Percentiles rank a stretch among this genome's conserved stretches.
phyloP scores from a whole-genome alignment of 2,113 vertebrate genomes.

The Etia nguti region DNA sequence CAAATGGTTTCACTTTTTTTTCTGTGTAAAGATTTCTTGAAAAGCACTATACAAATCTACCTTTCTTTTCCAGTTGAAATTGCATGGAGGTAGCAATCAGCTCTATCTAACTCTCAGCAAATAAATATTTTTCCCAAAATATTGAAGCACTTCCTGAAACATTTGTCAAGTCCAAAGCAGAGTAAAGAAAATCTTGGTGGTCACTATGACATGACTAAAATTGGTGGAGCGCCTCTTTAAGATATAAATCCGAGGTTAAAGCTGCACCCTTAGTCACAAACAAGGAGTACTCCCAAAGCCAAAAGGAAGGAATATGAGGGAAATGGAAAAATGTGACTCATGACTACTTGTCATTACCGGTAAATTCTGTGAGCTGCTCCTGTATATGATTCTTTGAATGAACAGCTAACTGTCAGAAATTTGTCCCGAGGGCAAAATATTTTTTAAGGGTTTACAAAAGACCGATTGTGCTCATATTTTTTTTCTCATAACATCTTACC shows the following conservation, averaged over 20 bases:
- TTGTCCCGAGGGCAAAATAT: neutral
- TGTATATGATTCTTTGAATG: neutral
- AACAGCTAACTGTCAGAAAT: neutral
- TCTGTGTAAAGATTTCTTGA: neutral
- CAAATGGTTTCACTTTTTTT: neutral
- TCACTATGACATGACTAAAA: neutral
- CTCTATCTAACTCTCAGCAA: neutral
- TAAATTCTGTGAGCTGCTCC: neutral
- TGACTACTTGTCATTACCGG: neutral
- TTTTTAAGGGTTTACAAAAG: neutral
- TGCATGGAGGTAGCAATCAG: neutral
- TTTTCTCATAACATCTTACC: neutral
- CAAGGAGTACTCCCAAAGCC: neutral
- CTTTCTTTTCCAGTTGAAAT: neutral
- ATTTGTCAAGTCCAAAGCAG: neutral
- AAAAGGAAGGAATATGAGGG: neutral
- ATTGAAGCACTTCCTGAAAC: neutral
- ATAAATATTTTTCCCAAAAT: neutral
- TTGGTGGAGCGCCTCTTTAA: neutral
- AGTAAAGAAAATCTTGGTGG: neutral
- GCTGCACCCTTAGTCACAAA: neutral
- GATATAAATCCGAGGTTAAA: neutral
- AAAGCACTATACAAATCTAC: neutral
- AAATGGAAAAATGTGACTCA: neutral
- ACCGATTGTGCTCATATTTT: constrained; percentile 10